Evolutionary conservation across 2,113 vertebrate genomes (phyloP).

Genomic region (Hyperopisus bebe): DNA sequence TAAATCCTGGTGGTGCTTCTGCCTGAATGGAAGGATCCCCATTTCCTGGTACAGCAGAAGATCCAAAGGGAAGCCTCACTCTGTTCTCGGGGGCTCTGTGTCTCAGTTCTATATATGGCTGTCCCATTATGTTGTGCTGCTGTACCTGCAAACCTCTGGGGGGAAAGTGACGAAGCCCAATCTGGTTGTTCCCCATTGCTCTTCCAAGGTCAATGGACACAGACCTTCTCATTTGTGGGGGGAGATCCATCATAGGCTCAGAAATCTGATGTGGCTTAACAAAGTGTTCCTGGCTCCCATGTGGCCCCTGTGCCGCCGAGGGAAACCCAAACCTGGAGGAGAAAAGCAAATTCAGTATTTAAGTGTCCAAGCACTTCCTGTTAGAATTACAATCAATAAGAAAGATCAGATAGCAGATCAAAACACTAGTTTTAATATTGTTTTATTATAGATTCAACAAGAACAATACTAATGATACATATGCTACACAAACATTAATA

Average conservation of each 20-base stretch:
- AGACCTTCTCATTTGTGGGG: slow-evolving; percentile 67
- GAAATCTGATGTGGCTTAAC: slow-evolving; percentile 62
- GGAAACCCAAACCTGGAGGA: slow-evolving; percentile 68
- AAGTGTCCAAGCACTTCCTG: not conserved
- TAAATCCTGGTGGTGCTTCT: slow-evolving; percentile 50
- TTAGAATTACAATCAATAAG: not conserved
- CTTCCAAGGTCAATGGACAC: slow-evolving; percentile 74
- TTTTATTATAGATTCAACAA: not conserved
- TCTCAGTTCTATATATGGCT: slow-evolving; percentile 86
- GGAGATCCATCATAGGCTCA: slow-evolving; percentile 48
- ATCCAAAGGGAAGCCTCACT: slow-evolving; percentile 63
- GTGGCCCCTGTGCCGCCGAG: slow-evolving; percentile 52
- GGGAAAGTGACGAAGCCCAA: slow-evolving; percentile 67
- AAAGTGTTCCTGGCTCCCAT: slow-evolving; percentile 70
- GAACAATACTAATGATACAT: not conserved
- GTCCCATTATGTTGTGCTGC: slow-evolving; percentile 85
- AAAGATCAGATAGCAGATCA: not conserved
- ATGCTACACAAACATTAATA: not conserved
- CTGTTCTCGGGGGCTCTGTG: slow-evolving; percentile 78
- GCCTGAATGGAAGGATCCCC: slow-evolving; percentile 53
- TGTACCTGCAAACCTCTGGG: slow-evolving; percentile 70
- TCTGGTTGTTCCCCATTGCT: slow-evolving; percentile 56
- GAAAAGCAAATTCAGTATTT: not conserved
- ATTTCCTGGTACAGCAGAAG: slow-evolving; percentile 20
- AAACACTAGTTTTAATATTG: not conserved